phyloP scores from a whole-genome alignment of 2,888 invertebrate species.

The Agelastica alni region DNA sequence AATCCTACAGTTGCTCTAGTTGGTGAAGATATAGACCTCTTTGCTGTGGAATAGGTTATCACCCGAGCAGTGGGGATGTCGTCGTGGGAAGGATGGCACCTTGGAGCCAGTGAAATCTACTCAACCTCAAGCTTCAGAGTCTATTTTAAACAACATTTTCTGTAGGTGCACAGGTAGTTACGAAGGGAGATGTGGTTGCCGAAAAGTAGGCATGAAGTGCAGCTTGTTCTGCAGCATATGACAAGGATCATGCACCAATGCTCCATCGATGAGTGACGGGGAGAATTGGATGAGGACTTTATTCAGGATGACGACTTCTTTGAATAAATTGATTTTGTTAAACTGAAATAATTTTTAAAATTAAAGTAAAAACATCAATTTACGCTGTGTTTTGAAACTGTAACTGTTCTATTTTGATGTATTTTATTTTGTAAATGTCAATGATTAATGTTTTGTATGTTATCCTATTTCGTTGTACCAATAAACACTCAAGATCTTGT shows the following conservation, averaged over 20 bases:
- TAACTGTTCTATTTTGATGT: not conserved
- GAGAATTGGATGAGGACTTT: not conserved
- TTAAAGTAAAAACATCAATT: not conserved
- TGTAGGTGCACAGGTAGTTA: not conserved
- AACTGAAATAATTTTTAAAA: too few species aligned
- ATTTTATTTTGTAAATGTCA: not conserved
- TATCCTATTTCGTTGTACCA: not conserved
- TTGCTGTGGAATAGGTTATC: too few species aligned
- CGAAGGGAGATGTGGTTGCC: too few species aligned
- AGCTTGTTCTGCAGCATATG: not conserved
- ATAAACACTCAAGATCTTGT: not conserved
- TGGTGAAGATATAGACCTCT: too few species aligned
- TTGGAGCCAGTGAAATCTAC: too few species aligned
- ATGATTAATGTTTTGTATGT: not conserved
- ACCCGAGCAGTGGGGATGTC: too few species aligned
- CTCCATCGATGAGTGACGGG: not conserved
- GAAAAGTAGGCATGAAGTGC: not conserved
- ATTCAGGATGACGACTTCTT: not conserved
- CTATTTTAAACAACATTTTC: not conserved
- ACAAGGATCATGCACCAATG: too few species aligned
- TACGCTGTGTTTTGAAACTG: not conserved
- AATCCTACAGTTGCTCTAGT: too few species aligned
- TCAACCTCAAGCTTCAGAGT: not conserved
- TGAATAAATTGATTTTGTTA: not conserved
- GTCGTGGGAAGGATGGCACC: too few species aligned